phyloP scores from a whole-genome alignment of 2,888 invertebrate species.

The Thereva nobilitata region DNA sequence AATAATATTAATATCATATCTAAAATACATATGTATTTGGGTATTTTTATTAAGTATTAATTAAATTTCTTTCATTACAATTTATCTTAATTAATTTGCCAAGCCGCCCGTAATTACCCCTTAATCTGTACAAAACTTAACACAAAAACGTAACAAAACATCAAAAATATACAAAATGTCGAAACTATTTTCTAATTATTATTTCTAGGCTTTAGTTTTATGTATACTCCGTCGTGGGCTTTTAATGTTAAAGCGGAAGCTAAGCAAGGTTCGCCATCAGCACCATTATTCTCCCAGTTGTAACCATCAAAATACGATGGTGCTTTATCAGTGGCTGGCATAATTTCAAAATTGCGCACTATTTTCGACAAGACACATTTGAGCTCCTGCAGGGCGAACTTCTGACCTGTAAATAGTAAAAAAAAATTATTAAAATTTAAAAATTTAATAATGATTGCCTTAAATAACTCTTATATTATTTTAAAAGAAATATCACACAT shows the following conservation, averaged over 20 bases:
- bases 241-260: slow-evolving; percentile 59
- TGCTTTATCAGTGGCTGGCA: slow-evolving; percentile 51
- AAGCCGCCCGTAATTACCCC: no score
- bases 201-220: slow-evolving; percentile 54
- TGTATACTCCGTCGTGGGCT: slow-evolving; percentile 58
- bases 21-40: no score
- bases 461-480: no score
- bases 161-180: background rate
- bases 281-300: background rate
- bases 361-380: slow-evolving; percentile 62
- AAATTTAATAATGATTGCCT: no score
- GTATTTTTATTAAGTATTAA: no score
- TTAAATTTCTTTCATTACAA: no score
- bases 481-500: no score
- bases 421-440: background rate
- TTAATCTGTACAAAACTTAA: no score
- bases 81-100: no score
- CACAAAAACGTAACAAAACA: background rate
- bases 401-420: slow-evolving; percentile 53
- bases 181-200: slow-evolving; percentile 17
- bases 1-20: no score
- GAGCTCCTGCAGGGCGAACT: slow-evolving; percentile 62
- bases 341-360: slow-evolving; percentile 59
- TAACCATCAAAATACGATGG: background rate
- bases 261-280: slow-evolving; percentile 45